A percentile compares a stretch with the other conserved stretches of the same genome.
phyloP scores from a whole-genome alignment of 2,113 vertebrate genomes.

The Todiramphus saurophagus region DNA sequence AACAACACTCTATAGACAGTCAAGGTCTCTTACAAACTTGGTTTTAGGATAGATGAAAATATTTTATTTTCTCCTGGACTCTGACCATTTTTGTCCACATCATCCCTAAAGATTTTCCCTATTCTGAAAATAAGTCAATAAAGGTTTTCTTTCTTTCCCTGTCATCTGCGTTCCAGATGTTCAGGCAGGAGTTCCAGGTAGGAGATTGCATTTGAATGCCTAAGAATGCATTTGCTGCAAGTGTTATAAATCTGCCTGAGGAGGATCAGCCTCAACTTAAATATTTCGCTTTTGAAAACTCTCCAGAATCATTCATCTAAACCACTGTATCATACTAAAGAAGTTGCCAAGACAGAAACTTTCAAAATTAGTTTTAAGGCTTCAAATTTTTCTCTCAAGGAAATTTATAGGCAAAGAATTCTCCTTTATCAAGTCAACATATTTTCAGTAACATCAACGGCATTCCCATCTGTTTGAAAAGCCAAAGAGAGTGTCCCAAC shows the following conservation, averaged over 20 bases:
- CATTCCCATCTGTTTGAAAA: not conserved
- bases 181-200: not conserved
- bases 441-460: not conserved
- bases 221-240: not conserved
- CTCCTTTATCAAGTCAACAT: not conserved
- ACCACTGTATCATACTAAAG: not conserved
- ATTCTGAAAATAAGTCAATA: not conserved
- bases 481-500: not conserved
- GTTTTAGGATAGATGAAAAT: not conserved
- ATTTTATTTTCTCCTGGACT: not conserved
- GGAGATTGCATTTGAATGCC: not conserved
- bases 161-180: constrained; percentile 12
- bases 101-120: not conserved
- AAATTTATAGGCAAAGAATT: not conserved
- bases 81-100: not conserved
- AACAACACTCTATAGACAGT: not conserved
- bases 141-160: not conserved
- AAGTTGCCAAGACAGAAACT: not conserved
- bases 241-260: not conserved
- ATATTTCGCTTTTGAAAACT: not conserved
- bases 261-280: not conserved
- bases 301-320: not conserved
- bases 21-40: not conserved
- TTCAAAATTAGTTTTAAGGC: not conserved
- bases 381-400: not conserved